A percentile compares a stretch with the other conserved stretches of the same genome.
Evolutionary conservation across 2,888 invertebrate genomes (phyloP).

Genomic region (Lasius fuliginosus): DNA sequence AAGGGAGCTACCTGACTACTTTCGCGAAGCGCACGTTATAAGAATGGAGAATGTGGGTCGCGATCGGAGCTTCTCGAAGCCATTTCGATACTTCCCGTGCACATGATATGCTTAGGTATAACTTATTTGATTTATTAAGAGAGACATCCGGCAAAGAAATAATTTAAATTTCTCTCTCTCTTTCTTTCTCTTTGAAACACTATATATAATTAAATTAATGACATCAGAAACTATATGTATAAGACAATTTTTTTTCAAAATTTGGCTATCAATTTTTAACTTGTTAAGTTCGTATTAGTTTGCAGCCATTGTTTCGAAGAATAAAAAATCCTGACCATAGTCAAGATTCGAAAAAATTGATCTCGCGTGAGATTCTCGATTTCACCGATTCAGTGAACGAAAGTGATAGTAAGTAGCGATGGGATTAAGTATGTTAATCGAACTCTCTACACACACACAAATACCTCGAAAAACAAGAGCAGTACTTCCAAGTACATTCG

Average conservation of each 20-base stretch:
- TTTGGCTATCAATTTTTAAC: not conserved
- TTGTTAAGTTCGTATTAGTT: not conserved
- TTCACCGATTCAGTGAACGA: not conserved
- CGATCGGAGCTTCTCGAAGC: conserved; percentile 39
- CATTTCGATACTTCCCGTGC: not conserved
- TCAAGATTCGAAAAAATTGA: not conserved
- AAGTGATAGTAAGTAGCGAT: not conserved
- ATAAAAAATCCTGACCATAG: not conserved
- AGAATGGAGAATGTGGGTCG: conserved; percentile 66
- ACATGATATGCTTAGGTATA: not conserved
- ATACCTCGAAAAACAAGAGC: too few relatives aligned
- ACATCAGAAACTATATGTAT: not conserved
- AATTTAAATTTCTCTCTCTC: not conserved
- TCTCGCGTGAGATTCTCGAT: not conserved
- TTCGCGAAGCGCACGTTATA: conserved; percentile 61
- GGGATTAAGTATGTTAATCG: too few relatives aligned
- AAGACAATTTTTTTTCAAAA: not conserved
- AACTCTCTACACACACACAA: too few relatives aligned
- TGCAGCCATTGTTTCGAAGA: not conserved
- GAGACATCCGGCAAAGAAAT: not conserved
- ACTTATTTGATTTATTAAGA: not conserved
- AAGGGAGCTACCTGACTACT: conserved; percentile 67
- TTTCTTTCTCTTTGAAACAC: not conserved
- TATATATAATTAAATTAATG: not conserved
- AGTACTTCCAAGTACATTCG: too few relatives aligned